Evolutionary conservation across 1,140 invertebrate species (phyloP).

Genomic region (Sarcophaga peregrina): DNA sequence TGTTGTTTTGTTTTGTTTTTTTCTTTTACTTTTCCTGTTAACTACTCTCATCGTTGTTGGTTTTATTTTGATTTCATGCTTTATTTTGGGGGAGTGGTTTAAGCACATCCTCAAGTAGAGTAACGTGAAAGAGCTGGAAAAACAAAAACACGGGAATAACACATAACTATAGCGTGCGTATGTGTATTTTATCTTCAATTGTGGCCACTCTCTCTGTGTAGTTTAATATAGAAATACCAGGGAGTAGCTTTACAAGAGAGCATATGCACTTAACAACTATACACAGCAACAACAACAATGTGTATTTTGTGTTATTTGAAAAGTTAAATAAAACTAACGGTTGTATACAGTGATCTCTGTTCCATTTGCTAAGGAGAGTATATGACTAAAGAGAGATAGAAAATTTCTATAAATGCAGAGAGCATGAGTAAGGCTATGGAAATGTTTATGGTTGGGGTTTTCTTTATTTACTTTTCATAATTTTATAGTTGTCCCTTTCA

Average conservation of each 20-base stretch:
- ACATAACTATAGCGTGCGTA: background rate
- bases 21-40: background rate
- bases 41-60: background rate
- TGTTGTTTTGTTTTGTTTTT: background rate
- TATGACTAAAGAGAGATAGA: background rate
- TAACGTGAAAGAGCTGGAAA: background rate
- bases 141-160: no score
- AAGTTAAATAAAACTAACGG: constrained; percentile 10
- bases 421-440: background rate
- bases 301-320: background rate
- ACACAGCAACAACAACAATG: no score
- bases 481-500: background rate
- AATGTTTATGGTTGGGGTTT: background rate
- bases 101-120: constrained; percentile 22
- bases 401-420: background rate
- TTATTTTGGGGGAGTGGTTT: constrained; percentile 37
- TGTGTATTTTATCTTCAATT: background rate
- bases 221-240: no score
- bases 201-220: background rate
- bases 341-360: background rate
- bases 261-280: no score
- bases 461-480: background rate
- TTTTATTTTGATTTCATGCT: background rate
- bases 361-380: background rate
- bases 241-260: no score